phyloP scores from a whole-genome alignment of 2,113 vertebrate species.

The Apus apus region DNA sequence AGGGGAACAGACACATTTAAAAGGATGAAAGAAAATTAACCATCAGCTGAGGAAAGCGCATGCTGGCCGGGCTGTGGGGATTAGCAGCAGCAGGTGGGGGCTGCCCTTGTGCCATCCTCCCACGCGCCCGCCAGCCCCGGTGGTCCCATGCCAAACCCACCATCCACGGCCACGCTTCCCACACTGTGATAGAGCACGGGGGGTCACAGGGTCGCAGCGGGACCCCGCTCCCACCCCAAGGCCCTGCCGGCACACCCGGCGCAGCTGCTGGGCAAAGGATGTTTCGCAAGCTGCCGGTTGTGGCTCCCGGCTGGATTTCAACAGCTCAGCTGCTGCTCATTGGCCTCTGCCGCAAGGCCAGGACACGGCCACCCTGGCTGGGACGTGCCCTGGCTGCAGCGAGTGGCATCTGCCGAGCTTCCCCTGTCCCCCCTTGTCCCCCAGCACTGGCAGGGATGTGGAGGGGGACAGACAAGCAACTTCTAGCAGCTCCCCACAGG shows the following conservation, averaged over 20 bases:
- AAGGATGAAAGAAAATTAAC: slow-evolving; percentile 62
- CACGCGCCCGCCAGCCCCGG: fast-evolving
- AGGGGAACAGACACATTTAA: slow-evolving; percentile 19
- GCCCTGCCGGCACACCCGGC: background rate
- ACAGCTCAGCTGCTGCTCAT: background rate
- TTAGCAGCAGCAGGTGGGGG: background rate
- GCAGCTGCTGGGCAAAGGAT: background rate
- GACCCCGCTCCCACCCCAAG: fast-evolving
- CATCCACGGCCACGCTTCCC: fast-evolving
- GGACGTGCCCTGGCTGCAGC: background rate
- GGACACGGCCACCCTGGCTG: too few species aligned
- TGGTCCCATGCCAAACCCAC: background rate
- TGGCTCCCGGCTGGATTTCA: fast-evolving
- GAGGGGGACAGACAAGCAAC: background rate
- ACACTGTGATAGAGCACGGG: background rate
- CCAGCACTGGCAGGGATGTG: fast-evolving
- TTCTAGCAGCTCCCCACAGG: background rate
- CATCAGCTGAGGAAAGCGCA: slow-evolving; percentile 48
- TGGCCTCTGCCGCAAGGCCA: too few species aligned
- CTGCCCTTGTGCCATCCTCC: background rate
- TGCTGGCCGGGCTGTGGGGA: background rate
- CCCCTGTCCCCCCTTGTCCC: fast-evolving
- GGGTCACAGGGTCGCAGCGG: background rate
- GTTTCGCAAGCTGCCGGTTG: background rate
- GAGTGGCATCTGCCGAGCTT: too few species aligned